These are phyloP conservation scores for Platyscapa corneri DNA, from an alignment of 1,140 invertebrate species.

Conservation along the genomic window DNA sequence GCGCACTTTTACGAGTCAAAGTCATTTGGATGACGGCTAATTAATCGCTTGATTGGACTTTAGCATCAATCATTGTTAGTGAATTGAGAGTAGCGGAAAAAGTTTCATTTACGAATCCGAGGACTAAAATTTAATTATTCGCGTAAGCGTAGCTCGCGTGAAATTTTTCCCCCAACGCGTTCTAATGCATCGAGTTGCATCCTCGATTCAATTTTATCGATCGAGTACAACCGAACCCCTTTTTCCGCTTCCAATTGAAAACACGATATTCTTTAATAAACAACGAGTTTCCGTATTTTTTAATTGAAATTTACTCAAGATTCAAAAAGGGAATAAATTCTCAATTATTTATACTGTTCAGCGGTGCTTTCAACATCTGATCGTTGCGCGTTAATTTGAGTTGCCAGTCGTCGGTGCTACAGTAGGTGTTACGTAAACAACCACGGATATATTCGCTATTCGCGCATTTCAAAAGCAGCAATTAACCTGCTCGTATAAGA, in stretches of 20 bases:
- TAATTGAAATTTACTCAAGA: too few relatives aligned
- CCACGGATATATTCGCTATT: too few relatives aligned
- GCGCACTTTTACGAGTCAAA: slow-evolving; percentile 20
- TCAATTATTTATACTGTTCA: too few relatives aligned
- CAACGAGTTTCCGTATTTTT: too few relatives aligned
- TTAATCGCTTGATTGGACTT: slow-evolving; percentile 40
- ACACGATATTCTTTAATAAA: too few relatives aligned
- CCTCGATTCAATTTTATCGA: neutral
- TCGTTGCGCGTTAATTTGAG: too few relatives aligned
- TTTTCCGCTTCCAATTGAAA: too few relatives aligned
- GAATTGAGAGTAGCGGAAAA: neutral
- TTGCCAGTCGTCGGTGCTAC: too few relatives aligned
- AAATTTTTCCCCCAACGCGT: neutral
- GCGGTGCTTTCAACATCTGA: too few relatives aligned
- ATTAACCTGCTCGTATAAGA: neutral
- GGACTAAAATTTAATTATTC: slow-evolving; percentile 18
- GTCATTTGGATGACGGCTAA: slow-evolving; percentile 32
- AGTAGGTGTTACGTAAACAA: too few relatives aligned
- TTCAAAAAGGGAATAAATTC: too few relatives aligned
- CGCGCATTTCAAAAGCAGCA: neutral
- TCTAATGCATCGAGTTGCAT: neutral
- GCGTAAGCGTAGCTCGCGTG: neutral
- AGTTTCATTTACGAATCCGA: neutral
- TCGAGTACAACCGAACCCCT: neutral
- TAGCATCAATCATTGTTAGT: slow-evolving; percentile 27